Conservation (phyloP, 1,140 invertebrate species). For the Atta texana region DNA sequence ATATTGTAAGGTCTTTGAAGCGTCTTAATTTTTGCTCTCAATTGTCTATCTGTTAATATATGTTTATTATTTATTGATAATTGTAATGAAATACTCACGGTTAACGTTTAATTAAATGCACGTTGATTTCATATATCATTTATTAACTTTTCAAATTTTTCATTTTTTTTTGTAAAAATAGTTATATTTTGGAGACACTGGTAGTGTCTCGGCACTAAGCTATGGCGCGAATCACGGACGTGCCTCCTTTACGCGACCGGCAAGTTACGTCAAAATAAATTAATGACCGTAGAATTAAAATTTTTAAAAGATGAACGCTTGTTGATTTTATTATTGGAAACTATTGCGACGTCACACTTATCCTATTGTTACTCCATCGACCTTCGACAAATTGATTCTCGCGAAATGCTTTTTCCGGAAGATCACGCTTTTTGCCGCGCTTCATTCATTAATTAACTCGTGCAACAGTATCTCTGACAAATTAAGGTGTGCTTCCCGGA, state of each 20-base stretch:
- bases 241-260: too few relatives aligned
- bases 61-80: neutral
- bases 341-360: neutral
- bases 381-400: conserved; percentile 38
- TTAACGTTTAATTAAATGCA: neutral
- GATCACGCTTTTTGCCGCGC: conserved; percentile 18
- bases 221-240: too few relatives aligned
- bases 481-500: conserved; percentile 46
- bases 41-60: too few relatives aligned
- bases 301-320: neutral
- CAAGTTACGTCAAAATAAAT: neutral
- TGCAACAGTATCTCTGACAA: conserved; percentile 51
- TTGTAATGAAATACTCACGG: neutral
- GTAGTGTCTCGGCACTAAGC: too few relatives aligned
- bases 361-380: neutral
- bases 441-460: conserved; percentile 61
- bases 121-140: neutral
- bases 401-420: conserved; percentile 65
- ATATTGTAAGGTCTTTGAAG: too few relatives aligned
- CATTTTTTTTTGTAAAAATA: neutral
- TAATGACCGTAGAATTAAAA: neutral
- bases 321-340: conserved; percentile 17
- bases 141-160: neutral
- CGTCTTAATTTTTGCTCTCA: too few relatives aligned
- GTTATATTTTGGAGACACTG: too few relatives aligned